Evolutionary conservation across 2,113 vertebrate genomes (phyloP), one percentile per base, ranked within the genome.

Genomic region (Lonchura striata): DNA sequence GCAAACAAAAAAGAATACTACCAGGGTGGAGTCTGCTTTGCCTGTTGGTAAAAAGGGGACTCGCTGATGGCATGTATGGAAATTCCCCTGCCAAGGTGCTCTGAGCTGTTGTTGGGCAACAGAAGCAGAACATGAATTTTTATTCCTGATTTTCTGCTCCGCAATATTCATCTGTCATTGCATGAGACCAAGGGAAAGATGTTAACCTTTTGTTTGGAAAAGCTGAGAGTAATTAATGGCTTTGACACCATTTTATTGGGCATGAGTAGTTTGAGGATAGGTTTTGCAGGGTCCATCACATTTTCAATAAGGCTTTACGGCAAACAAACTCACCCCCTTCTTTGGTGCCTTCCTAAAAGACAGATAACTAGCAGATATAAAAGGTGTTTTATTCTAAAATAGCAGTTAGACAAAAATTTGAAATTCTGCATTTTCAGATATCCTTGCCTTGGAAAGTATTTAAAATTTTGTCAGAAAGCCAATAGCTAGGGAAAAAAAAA

Each of bases 381-480:
- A 78, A 84, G 20, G 33, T 87, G 33, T 23, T 76, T 85, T 76
- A 49, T 46, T 71, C 11, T 44, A 27, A 60, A 75, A 39, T 4
- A 82, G 0, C 33, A 46, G 35, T 88, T 93, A 59, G 33, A 78
- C 24, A 92, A 92, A 87, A 88, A 66, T 13, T 63, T 20, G 23
- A 83, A 95, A 60, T 80, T 78, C 15, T 77, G 28, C 37, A 9
- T 95, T 86, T 92, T 94, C 25, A 71, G n/a, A 86, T 31, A 81
- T n/a, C 17, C 35, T 85, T 82, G 53, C 57, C n/a, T 90, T 63
- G 15, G 20, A 91, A 95, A 75, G 54, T 81, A 66, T 92, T 93
- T 71, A 82, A 81, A 79, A 66, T 78, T 70, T 68, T 94, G 95
- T 93, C 90, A 92, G 68, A 64, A 81, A 95, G 68, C 82, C 89